Base-by-base conservation (phyloP, 2,113 vertebrate species). In the Dinomys branickii region DNA sequence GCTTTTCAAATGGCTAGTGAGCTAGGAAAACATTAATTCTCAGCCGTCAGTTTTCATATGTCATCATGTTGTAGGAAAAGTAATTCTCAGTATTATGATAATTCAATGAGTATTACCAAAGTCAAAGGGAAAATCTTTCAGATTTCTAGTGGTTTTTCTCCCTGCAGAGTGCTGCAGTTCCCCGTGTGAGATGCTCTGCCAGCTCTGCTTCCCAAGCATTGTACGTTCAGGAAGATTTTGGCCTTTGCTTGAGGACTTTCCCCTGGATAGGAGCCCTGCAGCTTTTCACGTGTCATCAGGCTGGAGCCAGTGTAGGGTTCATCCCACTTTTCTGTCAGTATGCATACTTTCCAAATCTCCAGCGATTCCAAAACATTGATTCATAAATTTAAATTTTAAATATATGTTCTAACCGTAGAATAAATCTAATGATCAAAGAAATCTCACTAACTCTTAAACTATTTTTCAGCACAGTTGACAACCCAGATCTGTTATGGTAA, bases 91-190 rank as follows among this genome's bases (percentile, higher is more conserved):
- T 24, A 73, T 73, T 44, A 8, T 20, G 20, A 28, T 12, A 14
- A 52, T 5, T 4, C 20, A 56, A 5, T 56, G 30, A 54, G 38
- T 7, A 38, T 1, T 26, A 9, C 1, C 20, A 19, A 56, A 1
- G 11, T 59, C 3, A 26, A 2, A 17, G 1, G 3, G 13, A 7
- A 0, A 3, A 47, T 47, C 7, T 3, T 33, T 4, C 8, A 30
- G 28, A 5, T 52, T 41, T 58, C 35, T 14, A 11, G 19, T 50
- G 28, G 2, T 3, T 41, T 58, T 83, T 83, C 17, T 7, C 54
- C 3, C 14, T 75, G 22, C 71, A 26, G 7, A 12, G 26, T 10
- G 0, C 44, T 20, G 28, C 11, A 19, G 12, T 10, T 1, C 14
- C 24, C 81, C 41, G 2, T 65, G 26, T 17, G 44, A 1, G 11